Conservation (phyloP, 2,113 vertebrate genomes). For the Mellivora capensis region DNA sequence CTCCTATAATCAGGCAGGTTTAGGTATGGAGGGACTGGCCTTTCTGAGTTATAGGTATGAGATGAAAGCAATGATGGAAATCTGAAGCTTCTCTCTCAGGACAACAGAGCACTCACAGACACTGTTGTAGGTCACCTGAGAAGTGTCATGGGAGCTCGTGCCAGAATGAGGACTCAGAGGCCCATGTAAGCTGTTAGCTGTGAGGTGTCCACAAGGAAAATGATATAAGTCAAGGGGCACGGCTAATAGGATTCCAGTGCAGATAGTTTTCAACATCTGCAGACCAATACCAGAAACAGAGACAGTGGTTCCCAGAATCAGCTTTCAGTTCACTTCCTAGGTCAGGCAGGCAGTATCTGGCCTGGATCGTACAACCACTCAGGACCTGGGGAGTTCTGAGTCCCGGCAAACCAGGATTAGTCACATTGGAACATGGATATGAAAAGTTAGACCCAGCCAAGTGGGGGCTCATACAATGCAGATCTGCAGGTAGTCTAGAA, state of each 20-base stretch:
- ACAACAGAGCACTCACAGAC: background rate
- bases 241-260: background rate
- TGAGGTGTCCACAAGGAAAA: background rate
- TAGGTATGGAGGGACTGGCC: background rate
- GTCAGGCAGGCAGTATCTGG: background rate
- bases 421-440: background rate
- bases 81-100: background rate
- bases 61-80: background rate
- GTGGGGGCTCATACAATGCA: background rate
- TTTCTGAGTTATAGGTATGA: background rate
- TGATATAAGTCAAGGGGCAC: background rate
- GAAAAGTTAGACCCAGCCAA: background rate
- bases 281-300: background rate
- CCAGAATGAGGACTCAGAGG: background rate
- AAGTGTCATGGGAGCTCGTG: background rate
- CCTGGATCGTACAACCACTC: background rate
- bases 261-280: background rate
- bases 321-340: background rate
- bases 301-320: background rate
- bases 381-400: background rate
- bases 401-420: background rate
- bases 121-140: background rate
- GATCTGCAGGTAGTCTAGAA: background rate
- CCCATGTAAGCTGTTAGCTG: background rate
- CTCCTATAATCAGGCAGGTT: background rate